Evolutionary conservation across 2,113 vertebrate species (phyloP).

Genomic region (Ciconia boyciana): DNA sequence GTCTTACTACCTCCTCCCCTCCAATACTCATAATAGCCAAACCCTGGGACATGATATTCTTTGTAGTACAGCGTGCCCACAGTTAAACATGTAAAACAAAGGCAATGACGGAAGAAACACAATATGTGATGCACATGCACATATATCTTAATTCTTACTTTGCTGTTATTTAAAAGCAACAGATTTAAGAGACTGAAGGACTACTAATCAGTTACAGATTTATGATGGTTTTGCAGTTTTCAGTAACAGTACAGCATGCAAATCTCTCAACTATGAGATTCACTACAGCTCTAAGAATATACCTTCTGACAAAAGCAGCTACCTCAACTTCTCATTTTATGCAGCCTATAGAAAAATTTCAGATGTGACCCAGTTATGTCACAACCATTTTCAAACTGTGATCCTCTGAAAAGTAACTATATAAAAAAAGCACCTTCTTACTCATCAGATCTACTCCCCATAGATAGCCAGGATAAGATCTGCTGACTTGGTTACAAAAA

Average conservation of each 20-base stretch:
- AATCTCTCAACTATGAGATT: conserved; percentile 5
- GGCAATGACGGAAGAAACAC: background rate
- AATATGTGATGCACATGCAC: background rate
- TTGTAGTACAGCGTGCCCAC: background rate
- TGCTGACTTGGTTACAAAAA: conserved; percentile 57
- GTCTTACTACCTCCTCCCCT: background rate
- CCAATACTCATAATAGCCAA: background rate
- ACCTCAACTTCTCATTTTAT: conserved; percentile 53
- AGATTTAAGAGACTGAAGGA: background rate
- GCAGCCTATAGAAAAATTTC: conserved; percentile 53
- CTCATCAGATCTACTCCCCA: conserved; percentile 53
- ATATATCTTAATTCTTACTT: background rate
- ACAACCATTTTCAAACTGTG: conserved; percentile 42
- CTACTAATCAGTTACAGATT: background rate
- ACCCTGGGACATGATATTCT: background rate
- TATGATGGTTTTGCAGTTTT: background rate
- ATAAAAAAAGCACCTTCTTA: conserved; percentile 56
- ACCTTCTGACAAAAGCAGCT: conserved; percentile 45
- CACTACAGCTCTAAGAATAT: background rate
- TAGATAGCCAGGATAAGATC: conserved; percentile 39
- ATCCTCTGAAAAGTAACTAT: conserved; percentile 32
- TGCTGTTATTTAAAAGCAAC: background rate
- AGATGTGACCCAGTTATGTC: conserved; percentile 60
- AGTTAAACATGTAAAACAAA: background rate
- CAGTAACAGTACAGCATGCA: background rate